Conservation (phyloP, 2,797 vertebrate species). For the Epinephelus coioides region DNA sequence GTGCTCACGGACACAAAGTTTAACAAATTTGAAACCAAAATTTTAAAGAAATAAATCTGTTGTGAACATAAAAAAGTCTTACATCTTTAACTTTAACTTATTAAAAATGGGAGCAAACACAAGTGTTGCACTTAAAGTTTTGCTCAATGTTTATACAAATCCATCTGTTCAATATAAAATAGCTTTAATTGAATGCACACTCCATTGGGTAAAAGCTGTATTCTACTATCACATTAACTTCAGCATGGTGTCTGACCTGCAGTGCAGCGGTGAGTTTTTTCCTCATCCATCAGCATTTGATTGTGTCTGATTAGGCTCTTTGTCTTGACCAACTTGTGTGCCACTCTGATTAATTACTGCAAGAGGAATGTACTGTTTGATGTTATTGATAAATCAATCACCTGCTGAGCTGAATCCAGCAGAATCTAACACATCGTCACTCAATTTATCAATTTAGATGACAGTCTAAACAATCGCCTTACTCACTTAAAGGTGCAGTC, state of each 20-base stretch:
- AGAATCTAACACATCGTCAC: background rate
- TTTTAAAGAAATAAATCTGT: no score
- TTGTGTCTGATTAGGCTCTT: slow-evolving; percentile 7
- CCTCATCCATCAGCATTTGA: background rate
- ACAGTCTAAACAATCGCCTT: background rate
- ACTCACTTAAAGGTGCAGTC: background rate
- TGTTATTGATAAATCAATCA: background rate
- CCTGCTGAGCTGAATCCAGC: background rate
- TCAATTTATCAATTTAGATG: background rate
- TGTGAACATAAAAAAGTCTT: no score
- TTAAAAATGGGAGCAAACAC: no score
- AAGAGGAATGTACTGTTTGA: background rate
- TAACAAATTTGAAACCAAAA: no score
- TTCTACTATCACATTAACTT: background rate
- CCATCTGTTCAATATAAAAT: background rate
- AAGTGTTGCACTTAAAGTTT: no score
- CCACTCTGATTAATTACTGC: background rate
- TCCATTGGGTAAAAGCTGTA: background rate
- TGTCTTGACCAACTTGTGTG: background rate
- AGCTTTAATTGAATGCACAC: background rate
- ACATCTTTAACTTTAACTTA: no score
- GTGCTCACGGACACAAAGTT: no score
- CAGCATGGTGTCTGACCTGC: background rate
- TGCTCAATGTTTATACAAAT: background rate
- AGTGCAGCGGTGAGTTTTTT: background rate